These are phyloP conservation scores for Calyptomena viridis DNA, from an alignment of 2,113 vertebrate genomes.

Conservation along the genomic window DNA sequence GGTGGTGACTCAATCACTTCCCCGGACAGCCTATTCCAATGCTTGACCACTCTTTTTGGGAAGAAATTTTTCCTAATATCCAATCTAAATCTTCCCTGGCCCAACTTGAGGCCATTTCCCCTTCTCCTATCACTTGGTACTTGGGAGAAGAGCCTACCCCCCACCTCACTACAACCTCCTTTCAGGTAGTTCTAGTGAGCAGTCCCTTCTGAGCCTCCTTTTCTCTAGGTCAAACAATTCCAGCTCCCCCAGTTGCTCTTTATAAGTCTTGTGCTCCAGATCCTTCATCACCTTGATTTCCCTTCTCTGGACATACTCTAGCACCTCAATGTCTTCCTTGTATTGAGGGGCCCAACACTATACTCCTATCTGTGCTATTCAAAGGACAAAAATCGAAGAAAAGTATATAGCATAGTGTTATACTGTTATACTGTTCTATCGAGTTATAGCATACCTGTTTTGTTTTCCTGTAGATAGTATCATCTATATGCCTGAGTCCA, in stretches of 20 bases:
- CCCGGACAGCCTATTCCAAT: not conserved
- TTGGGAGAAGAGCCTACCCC: not conserved
- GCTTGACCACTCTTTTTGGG: not conserved
- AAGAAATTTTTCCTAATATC: not conserved
- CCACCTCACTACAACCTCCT: not conserved
- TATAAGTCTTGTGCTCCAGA: not conserved
- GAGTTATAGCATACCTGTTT: not conserved
- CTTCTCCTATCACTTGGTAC: not conserved
- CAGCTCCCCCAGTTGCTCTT: not conserved
- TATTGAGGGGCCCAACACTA: not conserved
- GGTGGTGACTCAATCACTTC: not conserved
- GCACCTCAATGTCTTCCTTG: not conserved
- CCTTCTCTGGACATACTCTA: not conserved
- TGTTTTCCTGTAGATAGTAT: not conserved
- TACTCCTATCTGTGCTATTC: not conserved
- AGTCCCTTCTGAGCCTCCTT: not conserved
- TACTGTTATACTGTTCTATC: no score
- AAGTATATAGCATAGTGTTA: no score
- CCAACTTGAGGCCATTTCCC: not conserved
- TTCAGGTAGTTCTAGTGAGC: not conserved
- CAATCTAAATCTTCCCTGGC: not conserved
- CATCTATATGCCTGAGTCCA: not conserved
- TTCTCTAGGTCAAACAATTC: not conserved
- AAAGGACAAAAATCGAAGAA: not conserved
- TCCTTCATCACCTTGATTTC: not conserved